Evolutionary conservation across 2,797 vertebrate genomes (phyloP).

Genomic region (Sus cebifrons): DNA sequence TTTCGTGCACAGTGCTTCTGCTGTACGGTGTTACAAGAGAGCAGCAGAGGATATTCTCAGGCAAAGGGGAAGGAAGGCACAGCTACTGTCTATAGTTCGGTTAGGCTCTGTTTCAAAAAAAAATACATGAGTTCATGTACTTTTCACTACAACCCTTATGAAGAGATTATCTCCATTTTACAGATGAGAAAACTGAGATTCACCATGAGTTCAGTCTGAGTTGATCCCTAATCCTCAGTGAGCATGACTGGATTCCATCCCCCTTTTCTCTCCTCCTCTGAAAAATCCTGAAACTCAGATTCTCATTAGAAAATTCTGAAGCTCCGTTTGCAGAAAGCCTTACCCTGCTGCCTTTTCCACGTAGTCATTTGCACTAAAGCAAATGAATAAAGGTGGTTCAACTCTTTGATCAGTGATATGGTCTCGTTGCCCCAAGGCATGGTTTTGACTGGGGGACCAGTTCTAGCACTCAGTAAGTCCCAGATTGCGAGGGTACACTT

Average conservation of each 20-base stretch:
- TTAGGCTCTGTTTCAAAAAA: neutral
- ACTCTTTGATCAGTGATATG: neutral
- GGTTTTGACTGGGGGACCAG: neutral
- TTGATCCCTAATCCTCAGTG: neutral
- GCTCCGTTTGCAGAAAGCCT: neutral
- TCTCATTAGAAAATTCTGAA: neutral
- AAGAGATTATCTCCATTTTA: neutral
- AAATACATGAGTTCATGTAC: neutral
- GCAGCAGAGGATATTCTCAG: neutral
- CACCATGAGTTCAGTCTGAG: neutral
- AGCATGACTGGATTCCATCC: neutral
- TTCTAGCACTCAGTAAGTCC: neutral
- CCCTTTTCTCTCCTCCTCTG: neutral
- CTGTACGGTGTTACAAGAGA: neutral
- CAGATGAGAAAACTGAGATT: conserved; percentile 14
- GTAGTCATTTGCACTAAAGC: neutral
- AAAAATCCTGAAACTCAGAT: neutral
- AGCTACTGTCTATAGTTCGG: neutral
- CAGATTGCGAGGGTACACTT: neutral
- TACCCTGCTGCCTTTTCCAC: neutral
- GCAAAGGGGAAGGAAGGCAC: neutral
- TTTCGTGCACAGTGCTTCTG: neutral
- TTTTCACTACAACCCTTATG: neutral
- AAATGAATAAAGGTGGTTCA: neutral
- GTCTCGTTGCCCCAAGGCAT: neutral